Evolutionary conservation across 2,113 vertebrate genomes (phyloP).

Genomic region (Saguinus imperator): DNA sequence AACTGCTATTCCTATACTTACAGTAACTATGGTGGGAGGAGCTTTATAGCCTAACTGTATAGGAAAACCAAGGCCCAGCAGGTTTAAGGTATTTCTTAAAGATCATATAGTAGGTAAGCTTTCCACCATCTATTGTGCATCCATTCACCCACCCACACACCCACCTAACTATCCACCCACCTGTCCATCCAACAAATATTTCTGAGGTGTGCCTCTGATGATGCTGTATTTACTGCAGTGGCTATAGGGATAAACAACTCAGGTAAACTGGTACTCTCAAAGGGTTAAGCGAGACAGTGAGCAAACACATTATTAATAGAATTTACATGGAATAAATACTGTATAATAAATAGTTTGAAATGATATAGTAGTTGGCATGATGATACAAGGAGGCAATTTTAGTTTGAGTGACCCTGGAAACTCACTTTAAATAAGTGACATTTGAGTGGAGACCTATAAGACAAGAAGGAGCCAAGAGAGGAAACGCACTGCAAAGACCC

Average conservation of each 20-base stretch:
- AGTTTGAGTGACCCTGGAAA: neutral
- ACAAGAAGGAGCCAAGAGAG: neutral
- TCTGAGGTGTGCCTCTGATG: neutral
- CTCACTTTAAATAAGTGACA: neutral
- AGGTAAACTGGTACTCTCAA: neutral
- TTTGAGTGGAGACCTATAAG: neutral
- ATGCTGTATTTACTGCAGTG: neutral
- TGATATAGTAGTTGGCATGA: neutral
- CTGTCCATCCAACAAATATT: neutral
- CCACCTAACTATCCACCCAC: neutral
- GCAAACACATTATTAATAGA: neutral
- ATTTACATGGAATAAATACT: neutral
- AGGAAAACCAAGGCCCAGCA: neutral
- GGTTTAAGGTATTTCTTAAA: neutral
- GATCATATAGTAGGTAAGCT: neutral
- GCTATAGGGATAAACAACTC: neutral
- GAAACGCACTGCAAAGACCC: neutral
- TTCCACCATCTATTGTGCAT: neutral
- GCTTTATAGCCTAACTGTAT: neutral
- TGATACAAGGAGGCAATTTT: neutral
- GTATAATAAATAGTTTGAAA: neutral
- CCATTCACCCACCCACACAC: too few species aligned
- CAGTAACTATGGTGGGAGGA: neutral
- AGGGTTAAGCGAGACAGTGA: neutral
- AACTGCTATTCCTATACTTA: neutral